Evolutionary conservation across 2,888 invertebrate genomes (phyloP).

Genomic region (Willowsia nigromaculata): DNA sequence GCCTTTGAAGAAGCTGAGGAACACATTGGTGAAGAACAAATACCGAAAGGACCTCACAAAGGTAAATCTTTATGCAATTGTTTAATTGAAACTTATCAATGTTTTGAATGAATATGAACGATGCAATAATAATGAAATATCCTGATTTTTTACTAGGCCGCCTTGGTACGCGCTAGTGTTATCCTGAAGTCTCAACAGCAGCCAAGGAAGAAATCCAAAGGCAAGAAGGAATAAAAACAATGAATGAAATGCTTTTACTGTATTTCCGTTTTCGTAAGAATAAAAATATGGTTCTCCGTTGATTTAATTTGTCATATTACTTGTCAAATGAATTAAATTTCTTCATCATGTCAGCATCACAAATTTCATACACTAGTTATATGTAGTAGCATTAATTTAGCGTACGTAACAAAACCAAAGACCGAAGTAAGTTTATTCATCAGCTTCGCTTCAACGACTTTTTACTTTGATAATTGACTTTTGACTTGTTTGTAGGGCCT

Average conservation of each 20-base stretch:
- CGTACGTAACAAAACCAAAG: constrained; percentile 4
- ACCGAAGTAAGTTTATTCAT: constrained; percentile 3
- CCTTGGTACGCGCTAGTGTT: constrained; percentile 95
- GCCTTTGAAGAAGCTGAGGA: constrained; percentile 91
- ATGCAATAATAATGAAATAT: background rate
- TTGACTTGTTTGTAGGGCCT: constrained; percentile 2
- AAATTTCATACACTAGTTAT: background rate
- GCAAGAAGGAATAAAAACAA: constrained; percentile 88
- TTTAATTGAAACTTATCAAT: background rate
- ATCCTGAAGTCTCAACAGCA: constrained; percentile 92
- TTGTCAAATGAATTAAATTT: background rate
- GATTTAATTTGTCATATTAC: constrained; percentile 6
- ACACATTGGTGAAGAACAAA: constrained; percentile 88
- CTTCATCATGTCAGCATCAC: background rate
- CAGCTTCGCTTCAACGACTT: background rate
- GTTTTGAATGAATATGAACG: background rate
- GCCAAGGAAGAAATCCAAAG: constrained; percentile 88
- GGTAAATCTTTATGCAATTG: constrained; percentile 81
- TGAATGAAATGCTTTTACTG: constrained; percentile 57
- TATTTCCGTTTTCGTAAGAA: constrained; percentile 58
- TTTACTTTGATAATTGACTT: constrained; percentile 15
- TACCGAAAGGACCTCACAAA: constrained; percentile 94
- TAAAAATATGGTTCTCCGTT: constrained; percentile 58
- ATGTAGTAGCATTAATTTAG: background rate
- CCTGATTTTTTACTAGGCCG: constrained; percentile 84